Evolutionary conservation across 2,797 vertebrate species (phyloP), one percentile per base, ranked within the genome.

Genomic region (Aldrovandia affinis): DNA sequence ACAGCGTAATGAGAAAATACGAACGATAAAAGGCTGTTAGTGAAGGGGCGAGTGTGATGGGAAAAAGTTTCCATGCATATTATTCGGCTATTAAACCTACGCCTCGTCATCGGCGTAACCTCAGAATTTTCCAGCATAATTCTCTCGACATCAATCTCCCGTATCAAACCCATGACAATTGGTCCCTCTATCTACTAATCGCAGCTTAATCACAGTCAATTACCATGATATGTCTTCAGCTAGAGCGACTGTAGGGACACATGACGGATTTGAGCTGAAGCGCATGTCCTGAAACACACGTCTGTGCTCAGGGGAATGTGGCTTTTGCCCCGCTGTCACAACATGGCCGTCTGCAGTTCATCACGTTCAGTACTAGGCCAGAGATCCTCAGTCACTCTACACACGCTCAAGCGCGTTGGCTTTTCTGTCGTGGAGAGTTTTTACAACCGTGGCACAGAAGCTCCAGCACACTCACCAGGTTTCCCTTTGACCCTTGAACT

Each of bases 401-500:
- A 73, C 20, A 5, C 1, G 0, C 36, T 73, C 68, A 39, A 73
- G 22, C 68, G 39, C 6, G 33, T 70, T 20, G 4, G 33, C 15
- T 70, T 14, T 73, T 30, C 33, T 73, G 15, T 15, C 12, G 28
- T 33, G 18, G 68, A 73, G 14, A 12, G 12, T 14, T 1, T 30
- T 68, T 68, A 12, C 15, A 20, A 36, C 30, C 39, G 9, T 12
- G 9, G 33, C 33, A 73, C 68, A 25, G 20, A 42, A 20, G 15
- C 36, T 6, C 7, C 3, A 8, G 10, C 50, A 47, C 61, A 93
- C 94, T 89, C 89, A 98, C 98, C 96, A 87, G 87, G 30, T 97
- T 97, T 89, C 97, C 97, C 92, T 99, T 98, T 87, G 92, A 88
- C 0, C 98, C 98, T 33, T 95, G 95, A 0, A 91, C 89, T 28